These are phyloP conservation scores for Eupithecia insigniata DNA, from an alignment of 2,888 invertebrate genomes.

Conservation along the genomic window DNA sequence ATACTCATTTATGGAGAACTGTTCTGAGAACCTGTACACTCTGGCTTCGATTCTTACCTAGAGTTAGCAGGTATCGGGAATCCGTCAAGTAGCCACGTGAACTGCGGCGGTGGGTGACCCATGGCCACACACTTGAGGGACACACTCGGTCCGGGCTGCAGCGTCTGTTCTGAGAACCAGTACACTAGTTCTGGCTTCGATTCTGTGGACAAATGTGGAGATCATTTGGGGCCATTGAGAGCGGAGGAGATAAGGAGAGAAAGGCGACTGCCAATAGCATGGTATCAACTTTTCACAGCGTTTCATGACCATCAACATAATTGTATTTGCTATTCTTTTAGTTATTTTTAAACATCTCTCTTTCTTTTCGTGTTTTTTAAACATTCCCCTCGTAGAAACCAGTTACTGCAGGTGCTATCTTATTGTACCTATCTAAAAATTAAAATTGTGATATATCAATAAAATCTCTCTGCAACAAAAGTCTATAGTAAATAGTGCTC, in stretches of 20 bases:
- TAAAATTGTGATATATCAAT: background rate
- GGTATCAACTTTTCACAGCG: background rate
- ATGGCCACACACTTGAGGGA: slow-evolving; percentile 97
- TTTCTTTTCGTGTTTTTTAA: too few relatives aligned
- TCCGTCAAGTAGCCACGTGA: slow-evolving; percentile 95
- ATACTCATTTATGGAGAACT: background rate
- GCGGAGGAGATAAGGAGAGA: background rate
- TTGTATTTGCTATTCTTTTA: background rate
- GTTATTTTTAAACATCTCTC: background rate
- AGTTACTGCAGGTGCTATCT: background rate
- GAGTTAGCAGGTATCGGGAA: slow-evolving; percentile 91
- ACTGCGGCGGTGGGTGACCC: slow-evolving; percentile 96
- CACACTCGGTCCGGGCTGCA: slow-evolving; percentile 95
- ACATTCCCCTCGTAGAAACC: background rate
- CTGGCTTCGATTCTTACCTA: slow-evolving; percentile 73
- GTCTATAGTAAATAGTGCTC: too few relatives aligned
- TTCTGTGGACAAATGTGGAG: slow-evolving; percentile 81
- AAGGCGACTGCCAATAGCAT: background rate
- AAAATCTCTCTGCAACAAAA: too few relatives aligned
- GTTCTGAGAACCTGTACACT: too few relatives aligned
- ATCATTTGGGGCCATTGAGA: background rate
- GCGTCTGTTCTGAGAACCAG: slow-evolving; percentile 96
- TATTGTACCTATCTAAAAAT: background rate
- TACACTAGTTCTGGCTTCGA: slow-evolving; percentile 94
- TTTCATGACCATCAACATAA: background rate